Evolutionary conservation across 30 jellyfish, hydroid and myxozoan species (phyloP).

Genomic region (Morbakka virulenta): DNA sequence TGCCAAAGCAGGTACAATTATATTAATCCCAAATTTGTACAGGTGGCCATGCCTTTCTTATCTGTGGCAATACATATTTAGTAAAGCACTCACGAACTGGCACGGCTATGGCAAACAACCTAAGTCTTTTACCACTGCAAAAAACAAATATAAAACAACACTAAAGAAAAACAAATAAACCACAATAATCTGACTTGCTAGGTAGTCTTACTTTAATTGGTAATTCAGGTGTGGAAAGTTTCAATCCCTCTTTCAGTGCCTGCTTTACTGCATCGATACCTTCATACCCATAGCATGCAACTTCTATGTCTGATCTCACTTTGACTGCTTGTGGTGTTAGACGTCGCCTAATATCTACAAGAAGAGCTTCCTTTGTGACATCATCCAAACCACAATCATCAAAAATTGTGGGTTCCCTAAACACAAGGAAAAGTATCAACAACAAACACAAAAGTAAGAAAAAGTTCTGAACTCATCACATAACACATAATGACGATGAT

Average conservation of each 20-base stretch:
- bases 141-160: too few species aligned
- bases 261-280: conserved; percentile 98
- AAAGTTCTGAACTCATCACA: neutral
- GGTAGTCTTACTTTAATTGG: conserved; percentile 73
- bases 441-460: neutral
- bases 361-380: conserved; percentile 66
- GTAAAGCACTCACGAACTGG: too few species aligned
- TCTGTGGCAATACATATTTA: too few species aligned
- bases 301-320: conserved; percentile 93
- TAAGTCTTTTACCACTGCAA: too few species aligned
- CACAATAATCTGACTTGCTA: too few species aligned
- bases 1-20: too few species aligned
- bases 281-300: conserved; percentile 93
- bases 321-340: conserved; percentile 96
- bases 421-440: too few species aligned
- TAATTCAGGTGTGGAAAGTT: conserved; percentile 78
- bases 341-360: conserved; percentile 80
- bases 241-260: conserved; percentile 83
- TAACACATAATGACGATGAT: too few species aligned
- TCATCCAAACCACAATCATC: conserved; percentile 87
- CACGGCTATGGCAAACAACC: too few species aligned
- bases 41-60: too few species aligned
- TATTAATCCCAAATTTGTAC: too few species aligned
- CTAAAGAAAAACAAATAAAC: too few species aligned
- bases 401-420: conserved; percentile 88